phyloP scores from a whole-genome alignment of 1,140 invertebrate genomes.

The Drosophila burlai region DNA sequence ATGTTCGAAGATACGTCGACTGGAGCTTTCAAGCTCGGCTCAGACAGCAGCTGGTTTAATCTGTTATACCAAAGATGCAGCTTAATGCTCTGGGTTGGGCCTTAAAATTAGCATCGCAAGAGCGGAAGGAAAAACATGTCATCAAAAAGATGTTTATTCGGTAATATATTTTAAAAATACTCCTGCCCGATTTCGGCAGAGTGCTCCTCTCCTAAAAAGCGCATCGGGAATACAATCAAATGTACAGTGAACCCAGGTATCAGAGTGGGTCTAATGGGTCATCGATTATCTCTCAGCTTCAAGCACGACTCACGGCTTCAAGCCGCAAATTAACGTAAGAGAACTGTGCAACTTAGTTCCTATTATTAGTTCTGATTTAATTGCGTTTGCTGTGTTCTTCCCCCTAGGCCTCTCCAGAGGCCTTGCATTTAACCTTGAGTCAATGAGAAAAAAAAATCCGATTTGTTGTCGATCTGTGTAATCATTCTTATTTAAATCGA shows the following conservation, averaged over 20 bases:
- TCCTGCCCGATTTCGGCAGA: slow-evolving; percentile 5
- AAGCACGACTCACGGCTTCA: not conserved
- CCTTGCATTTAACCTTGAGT: not conserved
- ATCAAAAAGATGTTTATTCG: slow-evolving; percentile 7
- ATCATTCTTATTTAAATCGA: slow-evolving; percentile 21
- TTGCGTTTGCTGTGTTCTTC: not conserved
- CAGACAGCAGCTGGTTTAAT: slow-evolving; percentile 23
- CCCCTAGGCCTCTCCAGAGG: not conserved
- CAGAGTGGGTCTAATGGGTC: slow-evolving; percentile 6
- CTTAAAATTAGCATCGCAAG: slow-evolving; percentile 42
- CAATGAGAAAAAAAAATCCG: not conserved
- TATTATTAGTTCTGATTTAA: not conserved
- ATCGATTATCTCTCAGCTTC: not conserved
- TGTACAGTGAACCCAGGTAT: slow-evolving; percentile 30
- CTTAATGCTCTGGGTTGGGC: slow-evolving; percentile 17
- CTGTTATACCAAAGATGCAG: slow-evolving; percentile 34
- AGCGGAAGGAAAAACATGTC: slow-evolving; percentile 41
- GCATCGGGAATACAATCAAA: slow-evolving; percentile 9
- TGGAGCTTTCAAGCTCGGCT: slow-evolving; percentile 34
- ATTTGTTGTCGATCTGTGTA: not conserved
- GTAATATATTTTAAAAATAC: slow-evolving; percentile 33
- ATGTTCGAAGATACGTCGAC: slow-evolving; percentile 32
- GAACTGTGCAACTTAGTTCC: not conserved
- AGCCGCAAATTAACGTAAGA: not conserved
- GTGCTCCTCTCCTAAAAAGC: not conserved